Conservation (phyloP, 2,888 invertebrate genomes). For the Aspidapion aeneum region DNA sequence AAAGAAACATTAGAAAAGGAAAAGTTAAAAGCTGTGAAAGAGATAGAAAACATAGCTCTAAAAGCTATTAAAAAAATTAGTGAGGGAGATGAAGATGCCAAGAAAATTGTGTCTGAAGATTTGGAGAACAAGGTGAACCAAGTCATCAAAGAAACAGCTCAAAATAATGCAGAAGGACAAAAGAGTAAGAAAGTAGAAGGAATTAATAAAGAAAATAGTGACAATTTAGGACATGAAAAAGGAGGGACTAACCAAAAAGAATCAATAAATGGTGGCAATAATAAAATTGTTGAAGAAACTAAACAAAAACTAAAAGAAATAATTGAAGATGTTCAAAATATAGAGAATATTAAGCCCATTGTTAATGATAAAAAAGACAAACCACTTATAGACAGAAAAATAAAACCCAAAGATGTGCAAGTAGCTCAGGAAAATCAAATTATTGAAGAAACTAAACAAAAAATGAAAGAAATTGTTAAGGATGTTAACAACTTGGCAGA, state of each 20-base stretch:
- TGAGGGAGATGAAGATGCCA: conserved; percentile 28
- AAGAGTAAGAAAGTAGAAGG: background rate
- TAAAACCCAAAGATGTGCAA: background rate
- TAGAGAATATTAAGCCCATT: too few relatives aligned
- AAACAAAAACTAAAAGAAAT: background rate
- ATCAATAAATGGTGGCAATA: background rate
- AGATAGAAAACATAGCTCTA: conserved; percentile 43
- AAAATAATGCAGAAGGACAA: background rate
- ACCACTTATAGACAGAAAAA: background rate
- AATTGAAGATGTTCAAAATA: background rate
- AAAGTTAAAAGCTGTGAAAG: conserved; percentile 41
- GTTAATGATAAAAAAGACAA: too few relatives aligned
- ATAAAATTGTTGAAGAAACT: conserved; percentile 1
- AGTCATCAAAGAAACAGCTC: conserved; percentile 6
- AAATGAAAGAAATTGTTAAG: background rate
- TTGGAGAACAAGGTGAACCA: conserved; percentile 9
- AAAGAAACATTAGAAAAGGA: conserved; percentile 32
- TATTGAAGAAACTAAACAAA: background rate
- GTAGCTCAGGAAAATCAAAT: conserved; percentile 13
- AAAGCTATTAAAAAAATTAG: conserved; percentile 43
- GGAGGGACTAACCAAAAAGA: conserved; percentile 2
- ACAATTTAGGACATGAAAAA: conserved; percentile 15
- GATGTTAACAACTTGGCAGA: too few relatives aligned
- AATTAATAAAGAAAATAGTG: conserved; percentile 19
- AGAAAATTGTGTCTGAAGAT: conserved; percentile 26